These are phyloP conservation scores for Cabera pusaria DNA, from an alignment of 2,888 invertebrate species.

Conservation along the genomic window DNA sequence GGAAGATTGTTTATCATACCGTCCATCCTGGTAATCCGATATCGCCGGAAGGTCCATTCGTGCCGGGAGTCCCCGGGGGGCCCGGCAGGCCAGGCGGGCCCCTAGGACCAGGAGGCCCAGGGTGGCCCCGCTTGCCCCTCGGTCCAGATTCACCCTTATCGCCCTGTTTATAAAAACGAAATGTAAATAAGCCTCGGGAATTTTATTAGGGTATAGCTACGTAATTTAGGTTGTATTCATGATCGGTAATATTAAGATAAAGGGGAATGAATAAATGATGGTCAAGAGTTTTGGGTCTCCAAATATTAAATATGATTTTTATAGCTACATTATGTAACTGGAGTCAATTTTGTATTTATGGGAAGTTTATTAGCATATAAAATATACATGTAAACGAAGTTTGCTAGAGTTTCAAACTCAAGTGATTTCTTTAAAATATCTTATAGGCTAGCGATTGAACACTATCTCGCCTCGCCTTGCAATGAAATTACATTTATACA, in stretches of 20 bases:
- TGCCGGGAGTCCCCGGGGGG: constrained; percentile 87
- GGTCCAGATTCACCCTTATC: constrained; percentile 74
- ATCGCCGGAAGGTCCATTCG: constrained; percentile 88
- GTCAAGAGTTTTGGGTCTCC: too few species aligned
- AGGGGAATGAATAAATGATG: constrained; percentile 9
- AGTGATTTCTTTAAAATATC: too few species aligned
- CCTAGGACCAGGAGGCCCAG: constrained; percentile 90
- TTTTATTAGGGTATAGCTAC: constrained; percentile 17
- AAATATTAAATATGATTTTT: too few species aligned
- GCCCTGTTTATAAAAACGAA: constrained; percentile 48
- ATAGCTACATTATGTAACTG: too few species aligned
- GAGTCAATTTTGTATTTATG: too few species aligned
- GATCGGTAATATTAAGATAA: constrained; percentile 12
- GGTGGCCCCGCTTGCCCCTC: constrained; percentile 86
- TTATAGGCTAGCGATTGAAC: too few species aligned
- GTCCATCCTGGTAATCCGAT: constrained; percentile 92
- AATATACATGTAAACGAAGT: too few species aligned
- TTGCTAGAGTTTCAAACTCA: too few species aligned
- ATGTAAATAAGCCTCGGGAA: constrained; percentile 10
- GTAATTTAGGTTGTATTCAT: constrained; percentile 17
- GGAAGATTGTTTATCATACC: constrained; percentile 57
- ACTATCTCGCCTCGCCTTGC: too few species aligned
- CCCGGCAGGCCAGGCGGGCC: constrained; percentile 89
- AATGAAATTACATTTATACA: too few species aligned
- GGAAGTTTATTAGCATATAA: too few species aligned